These are phyloP conservation scores for Hypomecis punctinalis DNA, from an alignment of 2,888 invertebrate species.

Conservation along the genomic window DNA sequence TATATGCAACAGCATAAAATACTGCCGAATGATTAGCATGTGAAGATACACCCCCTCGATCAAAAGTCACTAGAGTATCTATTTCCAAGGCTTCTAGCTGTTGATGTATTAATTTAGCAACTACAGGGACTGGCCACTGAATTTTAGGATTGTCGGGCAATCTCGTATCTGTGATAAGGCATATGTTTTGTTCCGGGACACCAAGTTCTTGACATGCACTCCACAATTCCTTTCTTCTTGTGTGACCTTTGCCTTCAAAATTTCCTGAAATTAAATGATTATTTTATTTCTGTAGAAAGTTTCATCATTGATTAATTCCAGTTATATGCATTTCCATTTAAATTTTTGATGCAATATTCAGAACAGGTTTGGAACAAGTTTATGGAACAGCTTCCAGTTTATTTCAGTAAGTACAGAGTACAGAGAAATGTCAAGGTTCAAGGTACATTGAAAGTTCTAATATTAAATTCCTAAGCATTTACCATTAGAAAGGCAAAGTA, in stretches of 20 bases:
- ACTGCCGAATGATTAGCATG: constrained; percentile 96
- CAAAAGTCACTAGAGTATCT: constrained; percentile 96
- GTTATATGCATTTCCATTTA: neutral
- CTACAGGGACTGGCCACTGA: constrained; percentile 88
- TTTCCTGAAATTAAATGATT: constrained; percentile 81
- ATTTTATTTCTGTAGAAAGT: too few relatives aligned
- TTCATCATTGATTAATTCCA: too few relatives aligned
- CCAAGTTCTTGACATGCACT: constrained; percentile 92
- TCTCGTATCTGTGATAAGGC: constrained; percentile 88
- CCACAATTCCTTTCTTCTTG: constrained; percentile 92
- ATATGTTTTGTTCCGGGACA: constrained; percentile 90
- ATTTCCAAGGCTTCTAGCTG: constrained; percentile 90
- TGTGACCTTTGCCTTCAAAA: constrained; percentile 85
- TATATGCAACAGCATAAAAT: constrained; percentile 91
- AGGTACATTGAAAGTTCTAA: neutral
- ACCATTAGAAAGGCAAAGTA: constrained; percentile 95
- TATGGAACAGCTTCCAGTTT: neutral
- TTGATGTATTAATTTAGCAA: constrained; percentile 75
- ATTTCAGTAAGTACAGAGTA: neutral
- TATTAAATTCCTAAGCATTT: constrained; percentile 43
- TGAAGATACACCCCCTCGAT: constrained; percentile 95
- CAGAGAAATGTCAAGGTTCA: constrained; percentile 19
- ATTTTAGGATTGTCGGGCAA: constrained; percentile 91
- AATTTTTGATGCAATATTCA: constrained; percentile 1
- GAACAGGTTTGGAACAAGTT: constrained; percentile 3